Evolutionary conservation across 2,797 vertebrate genomes (phyloP).

Genomic region (Varecia variegata): DNA sequence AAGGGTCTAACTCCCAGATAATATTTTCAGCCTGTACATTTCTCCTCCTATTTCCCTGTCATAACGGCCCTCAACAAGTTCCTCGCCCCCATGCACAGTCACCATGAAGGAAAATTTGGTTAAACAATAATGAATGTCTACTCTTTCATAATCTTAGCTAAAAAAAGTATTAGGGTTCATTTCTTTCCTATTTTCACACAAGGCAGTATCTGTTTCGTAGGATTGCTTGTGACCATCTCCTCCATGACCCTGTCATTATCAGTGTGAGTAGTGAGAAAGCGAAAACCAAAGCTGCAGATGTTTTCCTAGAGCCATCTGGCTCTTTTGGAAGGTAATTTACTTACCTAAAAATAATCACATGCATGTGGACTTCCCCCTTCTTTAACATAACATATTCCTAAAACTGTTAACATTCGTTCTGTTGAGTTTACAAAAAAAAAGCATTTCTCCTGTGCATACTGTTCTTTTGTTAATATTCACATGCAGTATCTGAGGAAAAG

Average conservation of each 20-base stretch:
- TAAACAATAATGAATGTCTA: not conserved
- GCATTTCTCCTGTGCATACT: conserved; percentile 71
- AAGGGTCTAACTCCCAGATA: not conserved
- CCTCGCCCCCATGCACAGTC: not conserved
- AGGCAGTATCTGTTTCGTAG: not conserved
- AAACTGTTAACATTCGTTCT: conserved; percentile 65
- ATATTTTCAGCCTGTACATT: not conserved
- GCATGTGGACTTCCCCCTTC: conserved; percentile 69
- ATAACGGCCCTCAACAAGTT: not conserved
- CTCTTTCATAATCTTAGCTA: not conserved
- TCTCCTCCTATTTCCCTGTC: not conserved
- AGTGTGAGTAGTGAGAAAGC: not conserved
- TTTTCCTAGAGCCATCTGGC: conserved; percentile 82
- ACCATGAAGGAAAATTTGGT: not conserved
- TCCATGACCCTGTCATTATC: conserved; percentile 54
- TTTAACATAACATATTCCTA: conserved; percentile 74
- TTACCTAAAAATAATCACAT: conserved; percentile 84
- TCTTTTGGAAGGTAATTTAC: conserved; percentile 82
- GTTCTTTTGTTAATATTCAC: conserved; percentile 79
- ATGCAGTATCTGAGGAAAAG: conserved; percentile 60
- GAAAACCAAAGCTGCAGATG: conserved; percentile 78
- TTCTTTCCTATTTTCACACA: not conserved
- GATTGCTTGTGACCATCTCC: not conserved
- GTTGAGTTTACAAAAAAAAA: conserved; percentile 57
- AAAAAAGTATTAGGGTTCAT: not conserved